Evolutionary conservation across 2,888 invertebrate genomes (phyloP), one percentile per base, ranked within the genome.

Genomic region (Cephus sareptanus): DNA sequence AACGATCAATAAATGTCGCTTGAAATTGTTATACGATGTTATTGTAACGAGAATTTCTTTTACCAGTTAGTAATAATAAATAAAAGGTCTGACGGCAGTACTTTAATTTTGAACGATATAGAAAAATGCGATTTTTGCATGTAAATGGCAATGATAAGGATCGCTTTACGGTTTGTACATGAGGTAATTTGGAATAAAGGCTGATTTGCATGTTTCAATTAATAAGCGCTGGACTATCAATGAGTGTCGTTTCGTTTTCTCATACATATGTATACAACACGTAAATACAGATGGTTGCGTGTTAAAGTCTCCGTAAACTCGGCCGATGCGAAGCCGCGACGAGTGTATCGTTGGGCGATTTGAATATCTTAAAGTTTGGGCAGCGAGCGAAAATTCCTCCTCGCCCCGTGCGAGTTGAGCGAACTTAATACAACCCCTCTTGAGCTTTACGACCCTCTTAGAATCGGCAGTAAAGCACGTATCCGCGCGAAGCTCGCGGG

Each of bases 401-500:
- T 23, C 56, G 9, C 23, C 23, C 56, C 56, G 56, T 56, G 56
- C 9, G 56, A 56, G 56, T 56, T 56, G 23, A 23, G 56, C 23
- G 23, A 56, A 56, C 56, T 56, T 56, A 56, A 56, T 56, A 56
- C 56, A 56, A 56, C 23, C 23, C 56, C 56, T 56, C 56, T 56
- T 56, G 56, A 56, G 56, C 56, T 74, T 74, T 74, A 74, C 74
- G 34, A 35, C 74, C 37, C 74, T 35, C 74, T 34, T 12, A 35
- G 74, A 74, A 35, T 34, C 35, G 37, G 35, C 74, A 74, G 74
- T 35, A 74, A 74, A 74, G 12, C 74, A 35, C 74, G 74, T n/a
- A 74, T 74, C 35, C 74, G 74, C 31, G 30, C 74, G 35, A 33
- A 35, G n/a, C 23, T 74, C 11, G 23, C 34, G 74, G 35, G 56